Conservation (phyloP, 2,797 vertebrate species). For the Megalops cyprinoides region DNA sequence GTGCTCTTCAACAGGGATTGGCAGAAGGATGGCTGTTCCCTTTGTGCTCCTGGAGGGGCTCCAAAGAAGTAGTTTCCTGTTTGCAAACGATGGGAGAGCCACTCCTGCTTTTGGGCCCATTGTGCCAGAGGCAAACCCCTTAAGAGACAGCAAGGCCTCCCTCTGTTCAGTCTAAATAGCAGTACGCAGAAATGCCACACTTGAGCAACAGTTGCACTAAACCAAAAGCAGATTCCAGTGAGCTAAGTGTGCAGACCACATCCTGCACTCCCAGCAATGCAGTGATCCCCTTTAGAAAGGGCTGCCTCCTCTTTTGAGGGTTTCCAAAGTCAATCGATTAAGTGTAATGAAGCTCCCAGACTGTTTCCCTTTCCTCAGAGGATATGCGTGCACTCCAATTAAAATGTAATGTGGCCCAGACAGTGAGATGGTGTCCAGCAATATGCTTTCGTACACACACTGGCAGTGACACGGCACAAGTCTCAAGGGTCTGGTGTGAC, state of each 20-base stretch:
- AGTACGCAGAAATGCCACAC: conserved; percentile 39
- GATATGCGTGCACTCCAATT: neutral
- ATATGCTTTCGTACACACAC: neutral
- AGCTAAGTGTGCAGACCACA: conserved; percentile 22
- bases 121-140: conserved; percentile 40
- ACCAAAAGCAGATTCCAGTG: conserved; percentile 55
- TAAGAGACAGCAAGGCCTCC: neutral
- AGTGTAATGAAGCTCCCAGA: conserved; percentile 3
- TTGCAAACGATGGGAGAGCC: conserved; percentile 43
- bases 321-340: conserved; percentile 19
- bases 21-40: conserved; percentile 50
- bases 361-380: conserved; percentile 14
- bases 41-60: conserved; percentile 36
- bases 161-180: conserved; percentile 36
- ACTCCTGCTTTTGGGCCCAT: conserved; percentile 46
- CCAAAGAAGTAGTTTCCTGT: conserved; percentile 51
- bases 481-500: neutral
- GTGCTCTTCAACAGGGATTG: too few species aligned
- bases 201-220: conserved; percentile 39
- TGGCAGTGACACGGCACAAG: neutral
- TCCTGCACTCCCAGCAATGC: conserved; percentile 28
- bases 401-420: conserved; percentile 12
- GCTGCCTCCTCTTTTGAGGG: conserved; percentile 14
- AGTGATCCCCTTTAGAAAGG: conserved; percentile 11
- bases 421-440: neutral